Evolutionary conservation across 1,140 invertebrate species (phyloP).

Genomic region (Copidosoma floridanum): DNA sequence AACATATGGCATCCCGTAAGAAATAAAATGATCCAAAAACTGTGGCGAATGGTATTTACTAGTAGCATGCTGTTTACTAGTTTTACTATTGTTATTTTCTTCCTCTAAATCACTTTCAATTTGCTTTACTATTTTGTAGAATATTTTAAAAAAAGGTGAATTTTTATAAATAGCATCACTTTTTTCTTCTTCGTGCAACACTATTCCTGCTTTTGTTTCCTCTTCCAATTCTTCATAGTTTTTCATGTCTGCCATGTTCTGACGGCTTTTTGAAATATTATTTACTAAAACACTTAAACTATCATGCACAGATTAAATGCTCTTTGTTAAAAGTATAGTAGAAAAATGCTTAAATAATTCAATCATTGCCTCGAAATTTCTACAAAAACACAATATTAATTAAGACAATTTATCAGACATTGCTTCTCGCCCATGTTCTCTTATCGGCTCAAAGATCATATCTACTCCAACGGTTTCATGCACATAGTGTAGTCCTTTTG

Average conservation of each 20-base stretch:
- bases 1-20: neutral
- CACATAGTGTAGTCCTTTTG: no score
- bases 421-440: no score
- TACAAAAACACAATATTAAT: neutral
- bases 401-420: no score
- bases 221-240: neutral
- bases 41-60: constrained; percentile 25
- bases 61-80: neutral
- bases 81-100: neutral
- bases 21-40: constrained; percentile 5
- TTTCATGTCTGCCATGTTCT: neutral
- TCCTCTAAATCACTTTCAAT: neutral
- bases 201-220: neutral
- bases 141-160: neutral
- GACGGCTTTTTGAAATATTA: neutral
- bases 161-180: neutral
- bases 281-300: neutral
- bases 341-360: neutral
- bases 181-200: no score
- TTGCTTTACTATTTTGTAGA: neutral
- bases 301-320: neutral
- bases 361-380: neutral
- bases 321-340: neutral
- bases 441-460: no score
- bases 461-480: no score